A percentile compares a stretch with the other conserved stretches of the same genome.
Conservation (phyloP, 2,888 invertebrate genomes). For the Volucella zonaria region DNA sequence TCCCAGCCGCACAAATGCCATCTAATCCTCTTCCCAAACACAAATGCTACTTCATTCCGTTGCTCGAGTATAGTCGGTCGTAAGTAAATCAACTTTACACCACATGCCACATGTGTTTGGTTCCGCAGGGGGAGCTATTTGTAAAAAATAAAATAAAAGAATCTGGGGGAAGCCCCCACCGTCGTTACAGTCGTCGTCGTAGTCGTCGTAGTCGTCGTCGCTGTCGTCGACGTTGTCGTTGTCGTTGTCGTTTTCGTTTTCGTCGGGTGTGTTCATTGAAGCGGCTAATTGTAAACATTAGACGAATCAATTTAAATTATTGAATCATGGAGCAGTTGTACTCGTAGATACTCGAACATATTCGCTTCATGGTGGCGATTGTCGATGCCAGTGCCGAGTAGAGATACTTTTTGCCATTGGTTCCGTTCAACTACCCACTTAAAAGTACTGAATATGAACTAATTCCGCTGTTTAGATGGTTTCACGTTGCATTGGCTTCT, state of each 20-base stretch:
- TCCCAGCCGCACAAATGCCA: conserved; percentile 38
- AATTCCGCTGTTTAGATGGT: conserved; percentile 27
- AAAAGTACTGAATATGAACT: conserved; percentile 39
- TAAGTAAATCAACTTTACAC: conserved; percentile 48
- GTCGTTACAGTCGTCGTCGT: not conserved
- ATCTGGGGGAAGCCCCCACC: conserved; percentile 47
- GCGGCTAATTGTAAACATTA: conserved; percentile 73
- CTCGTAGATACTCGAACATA: too few species aligned
- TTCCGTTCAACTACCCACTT: conserved; percentile 60
- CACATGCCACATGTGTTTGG: conserved; percentile 43
- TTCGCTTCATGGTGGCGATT: not conserved
- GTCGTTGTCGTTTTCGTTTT: too few species aligned
- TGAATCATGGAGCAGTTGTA: conserved; percentile 44
- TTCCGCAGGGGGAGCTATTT: conserved; percentile 19
- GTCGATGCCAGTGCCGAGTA: not conserved
- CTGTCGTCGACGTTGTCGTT: not conserved
- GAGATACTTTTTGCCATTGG: conserved; percentile 22
- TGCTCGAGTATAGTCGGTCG: conserved; percentile 3
- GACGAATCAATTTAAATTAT: conserved; percentile 73
- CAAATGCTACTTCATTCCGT: conserved; percentile 39
- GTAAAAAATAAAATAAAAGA: conserved; percentile 10
- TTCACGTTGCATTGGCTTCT: not conserved
- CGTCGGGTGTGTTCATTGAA: conserved; percentile 44
- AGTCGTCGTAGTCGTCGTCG: conserved; percentile 11
- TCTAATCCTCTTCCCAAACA: conserved; percentile 44